Conservation (phyloP, 1,140 invertebrate species). For the Oryctes rhinoceros region DNA sequence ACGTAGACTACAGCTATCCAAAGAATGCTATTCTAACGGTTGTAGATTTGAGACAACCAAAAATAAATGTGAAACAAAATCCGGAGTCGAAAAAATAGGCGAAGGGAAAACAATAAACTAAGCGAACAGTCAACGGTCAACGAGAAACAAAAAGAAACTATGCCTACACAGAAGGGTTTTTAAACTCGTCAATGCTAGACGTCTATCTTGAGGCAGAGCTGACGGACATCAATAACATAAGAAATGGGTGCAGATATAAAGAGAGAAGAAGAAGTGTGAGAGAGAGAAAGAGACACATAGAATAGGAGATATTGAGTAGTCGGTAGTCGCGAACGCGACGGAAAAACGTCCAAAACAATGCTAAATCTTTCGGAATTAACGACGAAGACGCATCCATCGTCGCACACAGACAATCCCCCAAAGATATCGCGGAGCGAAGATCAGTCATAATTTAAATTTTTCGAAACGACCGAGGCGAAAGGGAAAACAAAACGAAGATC, state of each 20-base stretch:
- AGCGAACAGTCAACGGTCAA: not conserved
- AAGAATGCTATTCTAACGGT: too few species aligned
- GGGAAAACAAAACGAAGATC: slow-evolving; percentile 30
- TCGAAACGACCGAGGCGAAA: slow-evolving; percentile 3
- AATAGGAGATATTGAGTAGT: not conserved
- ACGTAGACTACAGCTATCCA: too few species aligned
- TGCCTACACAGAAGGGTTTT: slow-evolving; percentile 45
- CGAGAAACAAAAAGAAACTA: slow-evolving; percentile 39
- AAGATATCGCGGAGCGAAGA: slow-evolving; percentile 1
- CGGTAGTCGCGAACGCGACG: slow-evolving; percentile 29
- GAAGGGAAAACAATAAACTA: slow-evolving; percentile 21
- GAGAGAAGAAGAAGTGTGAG: not conserved
- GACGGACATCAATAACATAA: slow-evolving; percentile 55
- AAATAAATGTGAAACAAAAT: too few species aligned
- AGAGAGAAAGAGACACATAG: not conserved
- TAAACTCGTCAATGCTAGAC: slow-evolving; percentile 50
- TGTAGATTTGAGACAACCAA: too few species aligned
- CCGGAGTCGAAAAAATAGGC: not conserved
- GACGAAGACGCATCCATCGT: slow-evolving; percentile 26
- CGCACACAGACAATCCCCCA: slow-evolving; percentile 13
- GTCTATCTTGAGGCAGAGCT: slow-evolving; percentile 53
- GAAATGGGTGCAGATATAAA: slow-evolving; percentile 1
- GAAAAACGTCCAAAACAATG: slow-evolving; percentile 32
- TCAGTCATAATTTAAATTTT: slow-evolving; percentile 38
- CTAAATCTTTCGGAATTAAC: slow-evolving; percentile 32